phyloP scores from a whole-genome alignment of 2,888 invertebrate genomes.

The Chorisops tibialis region DNA sequence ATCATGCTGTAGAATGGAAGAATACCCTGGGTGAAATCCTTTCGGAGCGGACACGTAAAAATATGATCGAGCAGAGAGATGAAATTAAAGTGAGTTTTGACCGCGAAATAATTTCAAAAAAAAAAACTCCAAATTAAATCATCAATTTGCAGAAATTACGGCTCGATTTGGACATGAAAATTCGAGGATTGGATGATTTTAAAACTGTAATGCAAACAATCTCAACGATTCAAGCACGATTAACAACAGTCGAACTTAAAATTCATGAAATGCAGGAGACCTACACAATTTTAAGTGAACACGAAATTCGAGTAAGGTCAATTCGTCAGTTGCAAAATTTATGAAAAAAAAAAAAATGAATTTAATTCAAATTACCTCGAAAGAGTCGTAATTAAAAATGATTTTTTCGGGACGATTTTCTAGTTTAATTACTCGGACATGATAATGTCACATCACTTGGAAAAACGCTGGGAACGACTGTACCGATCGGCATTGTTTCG shows the following conservation, averaged over 20 bases:
- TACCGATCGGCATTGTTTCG: conserved; percentile 68
- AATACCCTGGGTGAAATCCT: conserved; percentile 67
- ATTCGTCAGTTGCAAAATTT: too few relatives aligned
- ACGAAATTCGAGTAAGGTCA: conserved; percentile 61
- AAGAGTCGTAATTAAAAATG: not conserved
- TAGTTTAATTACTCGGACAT: conserved; percentile 51
- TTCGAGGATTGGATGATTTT: conserved; percentile 75
- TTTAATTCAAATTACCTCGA: too few relatives aligned
- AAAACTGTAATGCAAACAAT: conserved; percentile 84
- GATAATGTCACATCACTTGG: conserved; percentile 57
- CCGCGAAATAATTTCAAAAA: too few relatives aligned
- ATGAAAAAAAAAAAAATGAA: too few relatives aligned
- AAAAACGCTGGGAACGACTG: conserved; percentile 67
- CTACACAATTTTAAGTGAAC: conserved; percentile 70
- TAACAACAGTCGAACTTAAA: conserved; percentile 73
- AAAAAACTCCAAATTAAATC: too few relatives aligned
- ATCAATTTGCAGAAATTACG: conserved; percentile 56
- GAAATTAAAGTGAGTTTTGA: conserved; percentile 65
- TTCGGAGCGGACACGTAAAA: conserved; percentile 62
- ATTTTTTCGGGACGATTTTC: conserved; percentile 14
- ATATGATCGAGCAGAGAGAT: conserved; percentile 66
- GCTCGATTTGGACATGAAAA: conserved; percentile 68
- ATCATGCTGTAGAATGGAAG: conserved; percentile 79
- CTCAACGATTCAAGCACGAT: conserved; percentile 67
- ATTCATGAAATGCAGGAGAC: conserved; percentile 74